Conservation (phyloP, 2,888 invertebrate species). For the Spisula subtruncata region DNA sequence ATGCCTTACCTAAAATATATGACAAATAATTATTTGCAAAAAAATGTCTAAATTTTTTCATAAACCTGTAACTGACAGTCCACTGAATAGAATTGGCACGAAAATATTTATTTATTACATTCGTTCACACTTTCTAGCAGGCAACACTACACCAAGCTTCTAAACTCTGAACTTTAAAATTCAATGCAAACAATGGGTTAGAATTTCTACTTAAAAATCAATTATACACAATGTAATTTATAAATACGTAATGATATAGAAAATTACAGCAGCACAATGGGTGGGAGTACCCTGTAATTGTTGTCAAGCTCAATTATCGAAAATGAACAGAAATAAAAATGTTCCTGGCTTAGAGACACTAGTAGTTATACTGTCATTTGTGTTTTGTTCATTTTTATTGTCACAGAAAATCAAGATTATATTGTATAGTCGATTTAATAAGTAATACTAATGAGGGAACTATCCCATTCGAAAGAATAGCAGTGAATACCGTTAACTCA, state of each 20-base stretch:
- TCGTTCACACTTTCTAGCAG: background rate
- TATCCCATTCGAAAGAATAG: too few relatives aligned
- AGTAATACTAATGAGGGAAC: too few relatives aligned
- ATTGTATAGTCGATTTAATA: too few relatives aligned
- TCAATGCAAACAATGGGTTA: background rate
- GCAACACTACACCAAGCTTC: background rate
- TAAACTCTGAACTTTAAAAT: background rate
- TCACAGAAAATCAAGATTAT: too few relatives aligned
- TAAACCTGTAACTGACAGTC: background rate
- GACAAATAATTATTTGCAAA: background rate
- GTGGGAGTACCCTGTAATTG: background rate
- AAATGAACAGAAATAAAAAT: background rate
- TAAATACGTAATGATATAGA: background rate
- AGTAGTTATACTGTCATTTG: background rate
- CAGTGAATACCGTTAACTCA: too few relatives aligned
- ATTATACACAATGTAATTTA: background rate
- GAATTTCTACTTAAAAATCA: slow-evolving; percentile 7
- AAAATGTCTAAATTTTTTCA: background rate
- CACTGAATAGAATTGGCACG: background rate
- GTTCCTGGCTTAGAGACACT: background rate
- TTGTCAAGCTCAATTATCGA: background rate
- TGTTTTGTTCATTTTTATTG: background rate
- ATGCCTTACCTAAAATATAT: background rate
- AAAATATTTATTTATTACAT: background rate
- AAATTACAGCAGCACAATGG: slow-evolving; percentile 16